phyloP scores from a whole-genome alignment of 37 sponge, comb jelly and placozoan genomes.

The Petrosia ficiformis region DNA sequence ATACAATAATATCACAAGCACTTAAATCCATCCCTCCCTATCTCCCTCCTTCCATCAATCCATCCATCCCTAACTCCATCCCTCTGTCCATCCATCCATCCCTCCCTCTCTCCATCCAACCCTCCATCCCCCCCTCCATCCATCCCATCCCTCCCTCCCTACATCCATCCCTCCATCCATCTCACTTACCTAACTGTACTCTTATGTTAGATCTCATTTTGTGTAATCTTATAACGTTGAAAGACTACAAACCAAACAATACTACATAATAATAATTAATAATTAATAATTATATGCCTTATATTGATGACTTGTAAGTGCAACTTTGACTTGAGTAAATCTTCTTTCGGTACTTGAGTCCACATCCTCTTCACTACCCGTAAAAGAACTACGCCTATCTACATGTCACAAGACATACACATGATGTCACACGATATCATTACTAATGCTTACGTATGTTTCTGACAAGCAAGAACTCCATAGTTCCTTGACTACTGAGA shows the following conservation, averaged over 20 bases:
- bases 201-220: constrained; percentile 65
- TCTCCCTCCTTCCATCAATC: not conserved
- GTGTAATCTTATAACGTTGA: constrained; percentile 44
- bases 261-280: not conserved
- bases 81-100: no score
- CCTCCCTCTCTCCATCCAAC: no score
- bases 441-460: not conserved
- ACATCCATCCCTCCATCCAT: no score
- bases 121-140: no score
- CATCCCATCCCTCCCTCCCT: no score
- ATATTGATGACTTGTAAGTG: constrained; percentile 69
- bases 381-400: not conserved
- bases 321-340: constrained; percentile 35
- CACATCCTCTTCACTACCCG: not conserved
- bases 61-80: no score
- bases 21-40: not conserved
- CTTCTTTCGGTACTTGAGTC: not conserved
- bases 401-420: not conserved
- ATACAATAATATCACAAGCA: not conserved
- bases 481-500: constrained; percentile 43
- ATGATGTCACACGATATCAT: not conserved
- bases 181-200: constrained; percentile 57
- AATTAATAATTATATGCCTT: constrained; percentile 31
- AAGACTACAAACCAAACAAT: constrained; percentile 38
- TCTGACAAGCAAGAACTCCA: constrained; percentile 56